Evolutionary conservation across 37 sponge, comb jelly and placozoan genomes (phyloP).

Genomic region (Hormiphora californensis): DNA sequence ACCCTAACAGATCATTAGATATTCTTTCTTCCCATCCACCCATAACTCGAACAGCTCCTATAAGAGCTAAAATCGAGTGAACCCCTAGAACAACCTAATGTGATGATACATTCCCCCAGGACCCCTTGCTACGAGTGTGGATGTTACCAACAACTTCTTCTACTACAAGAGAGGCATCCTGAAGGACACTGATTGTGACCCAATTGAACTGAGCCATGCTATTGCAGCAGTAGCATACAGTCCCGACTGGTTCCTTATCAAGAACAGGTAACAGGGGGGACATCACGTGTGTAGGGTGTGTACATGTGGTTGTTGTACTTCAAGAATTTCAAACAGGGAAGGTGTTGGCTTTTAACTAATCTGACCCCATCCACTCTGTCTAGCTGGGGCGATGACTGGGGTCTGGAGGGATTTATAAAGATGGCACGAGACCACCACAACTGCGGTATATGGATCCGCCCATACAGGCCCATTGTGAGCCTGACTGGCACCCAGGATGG

Average conservation of each 20-base stretch:
- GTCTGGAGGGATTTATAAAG: constrained; percentile 1
- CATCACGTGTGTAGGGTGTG: too few relatives aligned
- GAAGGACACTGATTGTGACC: background rate
- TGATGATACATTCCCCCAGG: too few relatives aligned
- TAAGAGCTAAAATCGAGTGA: too few relatives aligned
- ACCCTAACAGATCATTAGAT: too few relatives aligned
- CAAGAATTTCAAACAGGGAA: too few relatives aligned
- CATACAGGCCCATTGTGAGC: background rate
- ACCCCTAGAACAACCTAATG: too few relatives aligned
- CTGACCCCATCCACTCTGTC: background rate
- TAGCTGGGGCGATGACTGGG: constrained; percentile 20
- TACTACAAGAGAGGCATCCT: background rate
- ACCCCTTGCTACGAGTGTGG: background rate
- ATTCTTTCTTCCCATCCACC: too few relatives aligned
- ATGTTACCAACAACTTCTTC: background rate
- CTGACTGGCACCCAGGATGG: background rate
- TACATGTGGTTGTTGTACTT: too few relatives aligned
- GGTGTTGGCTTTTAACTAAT: too few relatives aligned
- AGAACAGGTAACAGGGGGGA: background rate
- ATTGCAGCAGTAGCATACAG: background rate
- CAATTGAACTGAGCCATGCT: background rate
- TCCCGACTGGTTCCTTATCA: background rate
- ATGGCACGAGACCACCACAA: constrained; percentile 13
- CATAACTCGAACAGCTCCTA: too few relatives aligned
- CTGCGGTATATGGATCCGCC: constrained; percentile 1